Base-by-base conservation (phyloP, 1,140 invertebrate species). In the Telenomus remus region DNA sequence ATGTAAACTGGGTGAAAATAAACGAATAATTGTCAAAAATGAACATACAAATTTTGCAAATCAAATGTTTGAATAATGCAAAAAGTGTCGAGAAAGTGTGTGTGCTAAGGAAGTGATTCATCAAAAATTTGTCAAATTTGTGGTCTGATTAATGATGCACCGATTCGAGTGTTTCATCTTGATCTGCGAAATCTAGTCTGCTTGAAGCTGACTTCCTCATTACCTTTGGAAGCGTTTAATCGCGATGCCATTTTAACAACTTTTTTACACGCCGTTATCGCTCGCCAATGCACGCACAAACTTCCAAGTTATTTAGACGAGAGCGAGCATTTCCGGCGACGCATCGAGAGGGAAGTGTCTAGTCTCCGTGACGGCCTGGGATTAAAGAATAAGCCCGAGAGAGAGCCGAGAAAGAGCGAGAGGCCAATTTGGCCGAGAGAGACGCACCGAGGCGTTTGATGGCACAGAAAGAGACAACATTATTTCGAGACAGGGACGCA, bases 281-380 rank as follows among this genome's bases (percentile, higher is more conserved):
- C 63, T 16, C 16, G 37, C 34, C 35, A 35, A 61, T 57, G n/a
- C 37, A 39, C n/a, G 9, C 37, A 39, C n/a, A 9, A 39, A n/a
- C 37, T n/a, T 9, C 34, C 9, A 33, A 76, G 79, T 80, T 81
- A 82, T 81, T 82, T 82, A 80, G 77, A 70, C 57, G 80, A 73
- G 79, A 81, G 75, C 77, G 56, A 72, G 80, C 73, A 77, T 82
- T 82, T 82, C 80, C 80, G 76, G 60, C 66, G 70, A 33, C 55
- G 63, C 43, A 64, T 46, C 56, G 60, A 71, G 54, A 65, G 68
- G 68, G 68, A 64, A 72, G 51, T 59, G 74, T 63, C 66, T 76
- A 63, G 63, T 65, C 65, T 47, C 47, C 49, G 37, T 59, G 60
- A 63, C 60, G 65, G 49, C 7, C 12, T 54, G 10, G 47, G 44